phyloP scores from a whole-genome alignment of 2,113 vertebrate genomes.

The Cyanocitta stelleri region DNA sequence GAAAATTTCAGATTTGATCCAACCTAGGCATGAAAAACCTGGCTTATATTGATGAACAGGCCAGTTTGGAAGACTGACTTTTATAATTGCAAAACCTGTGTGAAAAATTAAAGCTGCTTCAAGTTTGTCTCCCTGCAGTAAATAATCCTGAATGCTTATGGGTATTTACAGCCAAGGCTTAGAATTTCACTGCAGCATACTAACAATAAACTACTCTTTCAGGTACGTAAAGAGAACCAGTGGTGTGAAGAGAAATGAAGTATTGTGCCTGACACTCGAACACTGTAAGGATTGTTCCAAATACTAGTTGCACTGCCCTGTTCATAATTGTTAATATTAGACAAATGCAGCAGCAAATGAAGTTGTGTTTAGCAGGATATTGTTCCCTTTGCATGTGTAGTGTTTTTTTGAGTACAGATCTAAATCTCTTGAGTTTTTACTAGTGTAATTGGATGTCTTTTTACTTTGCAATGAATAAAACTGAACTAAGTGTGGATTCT shows the following conservation, averaged over 20 bases:
- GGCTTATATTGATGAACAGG: background rate
- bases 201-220: background rate
- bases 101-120: background rate
- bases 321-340: conserved; percentile 98
- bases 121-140: background rate
- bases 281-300: conserved; percentile 85
- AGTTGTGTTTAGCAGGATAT: conserved; percentile 81
- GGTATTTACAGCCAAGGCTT: background rate
- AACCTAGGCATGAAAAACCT: background rate
- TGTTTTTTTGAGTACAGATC: conserved; percentile 64
- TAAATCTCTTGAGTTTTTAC: conserved; percentile 67
- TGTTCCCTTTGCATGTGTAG: conserved; percentile 80
- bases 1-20: background rate
- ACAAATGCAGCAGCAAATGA: conserved; percentile 82
- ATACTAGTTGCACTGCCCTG: conserved; percentile 97
- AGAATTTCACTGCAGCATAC: background rate
- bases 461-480: conserved; percentile 76
- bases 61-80: background rate
- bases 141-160: background rate
- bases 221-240: conserved; percentile 99
- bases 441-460: conserved; percentile 71
- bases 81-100: background rate
- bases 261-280: conserved; percentile 75
- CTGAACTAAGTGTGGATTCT: conserved; percentile 66
- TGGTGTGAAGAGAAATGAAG: conserved; percentile 99